Percentiles rank a stretch among this genome's conserved stretches.
Evolutionary conservation across 2,888 invertebrate species (phyloP).

Genomic region (Parochlus steinenii): DNA sequence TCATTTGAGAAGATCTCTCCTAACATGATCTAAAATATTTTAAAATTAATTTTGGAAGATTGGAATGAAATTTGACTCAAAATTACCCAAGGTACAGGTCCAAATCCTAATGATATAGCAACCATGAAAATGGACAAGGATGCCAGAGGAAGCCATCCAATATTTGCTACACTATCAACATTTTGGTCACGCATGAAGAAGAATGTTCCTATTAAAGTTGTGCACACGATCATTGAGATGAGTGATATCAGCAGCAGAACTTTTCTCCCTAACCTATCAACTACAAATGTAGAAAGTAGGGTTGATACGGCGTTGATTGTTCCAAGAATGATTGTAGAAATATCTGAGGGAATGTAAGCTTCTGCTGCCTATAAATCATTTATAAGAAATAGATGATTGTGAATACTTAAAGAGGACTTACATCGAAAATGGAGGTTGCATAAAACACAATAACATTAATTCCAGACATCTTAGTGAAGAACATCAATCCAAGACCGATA

Average conservation of each 20-base stretch:
- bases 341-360: conserved; percentile 35
- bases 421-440: conserved; percentile 52
- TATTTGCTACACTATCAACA: conserved; percentile 26
- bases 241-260: conserved; percentile 43
- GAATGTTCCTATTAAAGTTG: conserved; percentile 50
- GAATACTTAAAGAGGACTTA: conserved; percentile 31
- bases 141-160: conserved; percentile 59
- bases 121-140: conserved; percentile 60
- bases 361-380: conserved; percentile 21
- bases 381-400: conserved; percentile 1
- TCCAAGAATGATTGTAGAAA: conserved; percentile 38
- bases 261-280: conserved; percentile 42
- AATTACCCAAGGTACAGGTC: conserved; percentile 67
- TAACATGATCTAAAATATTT: conserved; percentile 65
- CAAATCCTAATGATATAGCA: conserved; percentile 66
- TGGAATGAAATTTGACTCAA: conserved; percentile 55
- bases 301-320: conserved; percentile 38
- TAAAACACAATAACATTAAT: conserved; percentile 73
- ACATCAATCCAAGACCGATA: conserved; percentile 65
- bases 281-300: conserved; percentile 34
- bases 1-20: conserved; percentile 63
- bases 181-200: conserved; percentile 35
- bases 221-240: conserved; percentile 50
- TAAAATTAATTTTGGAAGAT: no score
- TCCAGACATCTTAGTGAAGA: conserved; percentile 66